These are phyloP conservation scores for Steinernema feltiae DNA, from an alignment of 1,140 invertebrate genomes.

Conservation along the genomic window DNA sequence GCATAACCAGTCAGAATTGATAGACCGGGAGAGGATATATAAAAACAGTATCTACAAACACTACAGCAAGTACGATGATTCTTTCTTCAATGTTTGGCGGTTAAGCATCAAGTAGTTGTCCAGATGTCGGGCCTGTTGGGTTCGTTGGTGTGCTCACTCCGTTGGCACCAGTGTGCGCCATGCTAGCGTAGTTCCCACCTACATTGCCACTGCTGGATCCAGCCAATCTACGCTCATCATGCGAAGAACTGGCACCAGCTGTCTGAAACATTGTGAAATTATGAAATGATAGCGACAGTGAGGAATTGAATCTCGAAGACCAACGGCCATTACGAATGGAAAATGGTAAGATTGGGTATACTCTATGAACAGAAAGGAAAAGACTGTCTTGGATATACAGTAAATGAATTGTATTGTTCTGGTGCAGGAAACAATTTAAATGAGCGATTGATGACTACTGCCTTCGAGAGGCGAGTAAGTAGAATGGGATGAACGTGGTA, in stretches of 20 bases:
- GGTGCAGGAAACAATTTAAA: constrained; percentile 12
- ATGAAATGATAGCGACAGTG: background rate
- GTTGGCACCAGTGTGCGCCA: constrained; percentile 33
- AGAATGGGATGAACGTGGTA: background rate
- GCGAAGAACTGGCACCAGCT: constrained; percentile 27
- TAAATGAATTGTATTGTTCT: too few relatives aligned
- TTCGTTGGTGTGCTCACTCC: constrained; percentile 21
- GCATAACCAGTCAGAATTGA: background rate
- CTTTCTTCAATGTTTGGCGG: background rate
- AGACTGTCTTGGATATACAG: too few relatives aligned
- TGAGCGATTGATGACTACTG: constrained; percentile 16
- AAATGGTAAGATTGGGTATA: too few relatives aligned
- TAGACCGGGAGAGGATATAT: background rate
- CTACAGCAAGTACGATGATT: background rate
- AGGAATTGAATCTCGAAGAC: too few relatives aligned
- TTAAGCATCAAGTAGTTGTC: constrained; percentile 36
- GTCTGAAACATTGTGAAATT: constrained; percentile 21
- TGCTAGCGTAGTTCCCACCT: constrained; percentile 32
- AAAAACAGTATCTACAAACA: background rate
- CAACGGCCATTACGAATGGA: too few relatives aligned
- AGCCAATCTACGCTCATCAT: constrained; percentile 30
- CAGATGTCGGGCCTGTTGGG: constrained; percentile 19
- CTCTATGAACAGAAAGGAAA: too few relatives aligned
- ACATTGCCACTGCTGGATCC: constrained; percentile 5
- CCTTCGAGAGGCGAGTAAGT: constrained; percentile 8